Percentiles rank a stretch among this genome's conserved stretches.
phyloP scores from a whole-genome alignment of 1,140 invertebrate species.

The Drosophila triauraria region DNA sequence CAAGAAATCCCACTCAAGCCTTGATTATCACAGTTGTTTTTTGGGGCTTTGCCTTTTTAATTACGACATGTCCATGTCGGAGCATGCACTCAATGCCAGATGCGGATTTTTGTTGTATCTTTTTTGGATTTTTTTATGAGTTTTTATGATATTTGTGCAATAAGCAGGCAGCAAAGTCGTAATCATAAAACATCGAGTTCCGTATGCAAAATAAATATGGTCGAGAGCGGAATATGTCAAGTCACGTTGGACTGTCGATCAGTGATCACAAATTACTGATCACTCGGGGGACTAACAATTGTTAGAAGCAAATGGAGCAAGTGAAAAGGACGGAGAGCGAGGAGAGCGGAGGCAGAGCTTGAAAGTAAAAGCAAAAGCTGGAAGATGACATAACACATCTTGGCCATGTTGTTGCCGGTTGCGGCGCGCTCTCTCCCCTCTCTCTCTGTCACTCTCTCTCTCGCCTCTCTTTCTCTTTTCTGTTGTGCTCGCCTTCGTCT shows the following conservation, averaged over 20 bases:
- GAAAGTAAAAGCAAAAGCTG: slow-evolving; percentile 45
- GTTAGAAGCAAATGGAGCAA: slow-evolving; percentile 51
- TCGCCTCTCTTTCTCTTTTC: slow-evolving; percentile 13
- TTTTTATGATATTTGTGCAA: slow-evolving; percentile 47
- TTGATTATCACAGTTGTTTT: slow-evolving; percentile 33
- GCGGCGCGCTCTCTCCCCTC: slow-evolving; percentile 6
- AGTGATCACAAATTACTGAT: slow-evolving; percentile 22
- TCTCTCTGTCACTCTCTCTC: background rate
- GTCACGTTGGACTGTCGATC: slow-evolving; percentile 26
- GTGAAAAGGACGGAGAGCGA: slow-evolving; percentile 1
- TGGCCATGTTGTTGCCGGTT: slow-evolving; percentile 31
- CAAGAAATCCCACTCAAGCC: slow-evolving; percentile 27
- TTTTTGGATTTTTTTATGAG: slow-evolving; percentile 10
- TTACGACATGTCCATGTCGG: slow-evolving; percentile 44
- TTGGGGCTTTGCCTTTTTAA: slow-evolving; percentile 36
- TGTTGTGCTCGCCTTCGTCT: slow-evolving; percentile 31
- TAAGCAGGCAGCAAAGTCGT: slow-evolving; percentile 14
- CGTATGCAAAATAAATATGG: slow-evolving; percentile 36
- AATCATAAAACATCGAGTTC: slow-evolving; percentile 18
- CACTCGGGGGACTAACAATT: slow-evolving; percentile 21
- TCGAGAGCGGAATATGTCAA: slow-evolving; percentile 19
- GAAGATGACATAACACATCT: slow-evolving; percentile 46
- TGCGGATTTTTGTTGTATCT: slow-evolving; percentile 26
- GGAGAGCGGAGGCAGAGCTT: slow-evolving; percentile 4
- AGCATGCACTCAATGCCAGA: slow-evolving; percentile 50